Base-by-base conservation (phyloP, 2,797 vertebrate species). In the Atherinosoma microstoma region DNA sequence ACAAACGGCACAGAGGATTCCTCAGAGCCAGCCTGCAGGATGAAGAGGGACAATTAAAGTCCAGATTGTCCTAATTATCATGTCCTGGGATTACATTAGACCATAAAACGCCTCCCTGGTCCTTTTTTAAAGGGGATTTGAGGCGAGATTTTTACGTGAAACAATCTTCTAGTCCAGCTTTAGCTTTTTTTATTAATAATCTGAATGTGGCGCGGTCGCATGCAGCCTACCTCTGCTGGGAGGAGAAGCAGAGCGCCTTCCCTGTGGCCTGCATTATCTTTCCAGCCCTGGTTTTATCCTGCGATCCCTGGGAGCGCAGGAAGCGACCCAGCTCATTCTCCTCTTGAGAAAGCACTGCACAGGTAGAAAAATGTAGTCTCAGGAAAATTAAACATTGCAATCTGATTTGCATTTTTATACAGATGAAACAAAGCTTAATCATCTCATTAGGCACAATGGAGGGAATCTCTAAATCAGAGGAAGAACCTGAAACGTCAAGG, bases 211-310 rank as follows among this genome's bases (percentile, higher is more conserved):
- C 18, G 4, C 13, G 36, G 12, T 13, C 40, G 42, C 4, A 16
- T 16, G 40, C 40, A 45, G 20, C 81, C 7, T 89, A 98, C 98
- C 98, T 97, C 93, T 99, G 98, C 87, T 99, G 98, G 72, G 98
- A 99, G 75, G 98, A 99, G 94, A 99, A 98, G 90, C 98, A 99
- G 67, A 99, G 96, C 0, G 98, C 97, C 87, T 99, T 99, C 74
- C 98, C 98, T 0, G 97, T 97, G 5, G 98, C 98, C 91, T 99
- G 97, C 98, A 99, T 99, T 94, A 99, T 99, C 91, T 99, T 99
- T 56, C 98, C 98, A 10, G 98, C 98, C 83, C 96, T 93, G 40
- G 96, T 97, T 94, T 97, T 97, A 90, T 99, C 97, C 91, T 99
- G 97, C 66, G 97, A 97, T 67, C 97, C 97, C 91, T 99, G 97